Percentiles rank a stretch among this genome's conserved stretches.
Evolutionary conservation across 2,797 vertebrate species (phyloP).

Genomic region (Oreochromis mossambicus): DNA sequence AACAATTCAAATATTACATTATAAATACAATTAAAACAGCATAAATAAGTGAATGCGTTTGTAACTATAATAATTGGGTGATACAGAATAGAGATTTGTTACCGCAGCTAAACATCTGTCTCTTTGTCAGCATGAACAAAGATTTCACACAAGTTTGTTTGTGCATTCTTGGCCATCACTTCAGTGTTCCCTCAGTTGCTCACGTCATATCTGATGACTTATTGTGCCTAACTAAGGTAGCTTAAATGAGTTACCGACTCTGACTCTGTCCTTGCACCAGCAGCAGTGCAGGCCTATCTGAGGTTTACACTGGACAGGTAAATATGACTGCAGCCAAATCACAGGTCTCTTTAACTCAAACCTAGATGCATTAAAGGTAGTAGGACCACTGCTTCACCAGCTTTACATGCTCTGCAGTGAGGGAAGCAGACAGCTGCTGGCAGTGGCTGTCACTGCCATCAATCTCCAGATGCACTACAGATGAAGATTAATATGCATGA

Average conservation of each 20-base stretch:
- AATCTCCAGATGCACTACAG: background rate
- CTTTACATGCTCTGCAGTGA: background rate
- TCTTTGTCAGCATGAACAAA: background rate
- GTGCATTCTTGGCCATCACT: background rate
- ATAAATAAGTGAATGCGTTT: background rate
- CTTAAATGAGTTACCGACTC: background rate
- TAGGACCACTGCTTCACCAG: no score
- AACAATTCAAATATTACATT: background rate
- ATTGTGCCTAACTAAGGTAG: background rate
- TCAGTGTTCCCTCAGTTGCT: background rate
- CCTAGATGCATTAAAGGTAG: background rate
- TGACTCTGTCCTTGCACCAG: background rate
- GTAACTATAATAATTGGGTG: background rate
- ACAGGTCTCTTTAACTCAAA: background rate
- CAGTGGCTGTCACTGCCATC: background rate
- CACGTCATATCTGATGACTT: background rate
- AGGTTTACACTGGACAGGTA: background rate
- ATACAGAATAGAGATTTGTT: background rate
- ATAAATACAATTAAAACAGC: background rate
- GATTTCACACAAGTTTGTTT: background rate
- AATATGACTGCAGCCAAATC: background rate
- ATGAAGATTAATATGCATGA: background rate
- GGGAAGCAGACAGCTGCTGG: background rate
- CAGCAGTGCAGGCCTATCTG: background rate
- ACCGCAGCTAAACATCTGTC: background rate